These are phyloP conservation scores for Nephrocerus scutellatus DNA, from an alignment of 2,888 invertebrate genomes.

Conservation along the genomic window DNA sequence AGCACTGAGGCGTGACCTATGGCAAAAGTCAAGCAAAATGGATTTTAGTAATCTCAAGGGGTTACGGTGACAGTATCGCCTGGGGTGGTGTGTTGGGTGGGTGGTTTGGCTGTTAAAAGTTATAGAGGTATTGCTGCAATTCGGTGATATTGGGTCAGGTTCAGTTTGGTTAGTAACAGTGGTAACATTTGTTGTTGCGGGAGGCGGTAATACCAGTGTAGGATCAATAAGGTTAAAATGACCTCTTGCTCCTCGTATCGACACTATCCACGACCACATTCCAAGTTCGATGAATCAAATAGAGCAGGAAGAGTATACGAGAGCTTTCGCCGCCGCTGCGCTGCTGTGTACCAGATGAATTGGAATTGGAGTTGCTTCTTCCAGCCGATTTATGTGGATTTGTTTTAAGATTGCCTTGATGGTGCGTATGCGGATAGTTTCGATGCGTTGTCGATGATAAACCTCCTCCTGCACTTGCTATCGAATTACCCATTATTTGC, in stretches of 20 bases:
- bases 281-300: slow-evolving; percentile 65
- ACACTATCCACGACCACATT: slow-evolving; percentile 59
- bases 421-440: too few relatives aligned
- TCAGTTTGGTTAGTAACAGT: slow-evolving; percentile 6
- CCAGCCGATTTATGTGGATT: too few relatives aligned
- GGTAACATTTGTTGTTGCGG: neutral
- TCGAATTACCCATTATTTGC: too few relatives aligned
- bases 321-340: slow-evolving; percentile 57
- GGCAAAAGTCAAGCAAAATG: slow-evolving; percentile 15
- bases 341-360: too few relatives aligned
- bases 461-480: too few relatives aligned
- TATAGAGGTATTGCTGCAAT: slow-evolving; percentile 7
- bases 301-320: slow-evolving; percentile 57
- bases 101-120: neutral
- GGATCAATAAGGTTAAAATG: slow-evolving; percentile 28
- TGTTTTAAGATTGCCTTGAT: too few relatives aligned
- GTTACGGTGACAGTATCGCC: neutral
- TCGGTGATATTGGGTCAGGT: slow-evolving; percentile 11
- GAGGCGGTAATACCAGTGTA: too few relatives aligned
- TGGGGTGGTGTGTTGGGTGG: neutral
- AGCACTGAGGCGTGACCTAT: slow-evolving; percentile 30
- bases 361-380: too few relatives aligned
- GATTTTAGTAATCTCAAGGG: neutral
- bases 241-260: slow-evolving; percentile 52
- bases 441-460: too few relatives aligned